Evolutionary conservation across 2,113 vertebrate genomes (phyloP), one percentile per base, ranked within the genome.

Genomic region (Epinephelus moara): DNA sequence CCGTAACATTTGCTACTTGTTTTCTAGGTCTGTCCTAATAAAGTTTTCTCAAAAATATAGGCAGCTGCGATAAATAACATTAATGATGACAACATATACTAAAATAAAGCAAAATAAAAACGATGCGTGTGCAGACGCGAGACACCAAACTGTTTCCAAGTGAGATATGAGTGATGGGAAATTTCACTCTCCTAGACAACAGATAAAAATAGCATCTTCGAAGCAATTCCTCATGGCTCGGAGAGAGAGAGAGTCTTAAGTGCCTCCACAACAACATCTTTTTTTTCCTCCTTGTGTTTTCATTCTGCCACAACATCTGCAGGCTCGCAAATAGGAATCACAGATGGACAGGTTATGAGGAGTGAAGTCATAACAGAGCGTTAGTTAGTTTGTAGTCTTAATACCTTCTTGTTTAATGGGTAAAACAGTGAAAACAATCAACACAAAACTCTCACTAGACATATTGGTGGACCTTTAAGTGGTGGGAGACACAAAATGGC

Each of bases 1-100:
- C 88, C 64, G 70, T 78, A 91, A 93, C 91, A 92, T 94, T 94
- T 93, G 93, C 95, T 95, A 94, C 95, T 94, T 94, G 91, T 94
- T 93, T 95, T 93, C 85, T 75, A 88, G 88, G 79, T 91, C 88
- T 59, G 80, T 90, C 75, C 60, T 82, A 88, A 91, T 93, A 90
- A 90, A 88, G 75, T 85, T 90, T 85, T 67, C 62, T 78, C 67
- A 88, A 92, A 89, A 84, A 85, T 84, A 70, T 3, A 71, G 4
- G 52, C 25, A 70, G 42, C 62, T 59, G 62, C 49, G 86, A 82
- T 72, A 83, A 81, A 82, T 70, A 61, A 60, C 14, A 70, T 60
- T 25, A 89, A 60, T 64, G 67, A 50, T 6, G 27, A 72, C 47
- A 67, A 80, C 37, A 57, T 45, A 15, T 19, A 62, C 12, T 8